A percentile compares a stretch with the other conserved stretches of the same genome.
Conservation (phyloP, 2,797 vertebrate genomes). For the Sebastiscus tertius region DNA sequence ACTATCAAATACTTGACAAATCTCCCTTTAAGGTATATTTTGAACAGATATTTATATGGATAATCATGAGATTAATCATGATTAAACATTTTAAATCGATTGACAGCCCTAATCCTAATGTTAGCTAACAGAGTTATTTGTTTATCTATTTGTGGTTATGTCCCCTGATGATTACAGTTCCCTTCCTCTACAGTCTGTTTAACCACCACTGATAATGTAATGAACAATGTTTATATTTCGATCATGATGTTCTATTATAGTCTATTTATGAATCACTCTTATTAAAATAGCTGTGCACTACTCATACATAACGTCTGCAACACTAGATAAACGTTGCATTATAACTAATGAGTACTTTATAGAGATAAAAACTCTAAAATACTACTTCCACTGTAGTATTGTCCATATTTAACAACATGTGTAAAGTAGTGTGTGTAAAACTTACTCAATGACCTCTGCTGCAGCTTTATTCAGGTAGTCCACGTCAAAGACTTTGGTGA, state of each 20-base stretch:
- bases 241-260: no score
- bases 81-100: no score
- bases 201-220: background rate
- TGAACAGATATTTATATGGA: no score
- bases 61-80: no score
- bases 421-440: background rate
- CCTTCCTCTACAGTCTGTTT: background rate
- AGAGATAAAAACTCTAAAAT: no score
- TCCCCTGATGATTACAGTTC: background rate
- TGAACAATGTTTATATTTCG: no score
- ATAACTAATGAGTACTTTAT: background rate
- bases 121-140: background rate
- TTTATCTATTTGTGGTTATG: background rate
- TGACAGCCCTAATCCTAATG: no score
- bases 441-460: constrained; percentile 81
- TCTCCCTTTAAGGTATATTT: no score
- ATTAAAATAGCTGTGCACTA: background rate
- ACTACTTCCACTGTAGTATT: background rate
- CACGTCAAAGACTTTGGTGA: constrained; percentile 61
- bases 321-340: background rate
- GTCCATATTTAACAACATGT: background rate
- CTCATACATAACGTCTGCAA: background rate
- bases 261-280: background rate
- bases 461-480: constrained; percentile 71
- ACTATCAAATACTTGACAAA: no score